These are phyloP conservation scores for Myxocyprinus asiaticus DNA, from an alignment of 2,113 vertebrate species.

Conservation along the genomic window DNA sequence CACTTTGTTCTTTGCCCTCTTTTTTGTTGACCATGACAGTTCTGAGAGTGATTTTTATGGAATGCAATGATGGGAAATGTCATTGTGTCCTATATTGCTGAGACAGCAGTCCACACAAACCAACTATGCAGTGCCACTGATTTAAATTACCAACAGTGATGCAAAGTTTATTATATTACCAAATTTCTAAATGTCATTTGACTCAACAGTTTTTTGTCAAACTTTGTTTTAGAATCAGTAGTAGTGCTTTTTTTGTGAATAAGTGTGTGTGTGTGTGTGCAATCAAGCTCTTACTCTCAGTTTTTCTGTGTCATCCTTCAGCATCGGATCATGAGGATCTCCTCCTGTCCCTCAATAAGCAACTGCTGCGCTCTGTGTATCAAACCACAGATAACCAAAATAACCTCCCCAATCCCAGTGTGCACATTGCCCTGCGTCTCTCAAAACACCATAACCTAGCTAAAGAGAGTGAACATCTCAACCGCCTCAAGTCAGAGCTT, in stretches of 20 bases:
- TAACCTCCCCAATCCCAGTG: slow-evolving; percentile 79
- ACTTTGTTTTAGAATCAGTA: too few relatives aligned
- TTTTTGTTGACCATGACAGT: not conserved
- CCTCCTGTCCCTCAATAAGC: slow-evolving; percentile 70
- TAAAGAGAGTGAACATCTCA: slow-evolving; percentile 76
- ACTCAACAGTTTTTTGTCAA: too few relatives aligned
- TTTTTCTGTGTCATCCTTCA: slow-evolving; percentile 61
- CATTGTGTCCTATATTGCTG: slow-evolving; percentile 24
- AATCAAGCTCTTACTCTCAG: not conserved
- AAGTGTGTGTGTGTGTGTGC: not conserved
- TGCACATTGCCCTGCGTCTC: slow-evolving; percentile 87
- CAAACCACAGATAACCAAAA: slow-evolving; percentile 23
- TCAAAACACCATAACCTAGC: slow-evolving; percentile 73
- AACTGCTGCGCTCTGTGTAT: slow-evolving; percentile 74
- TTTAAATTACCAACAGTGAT: too few relatives aligned
- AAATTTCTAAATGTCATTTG: too few relatives aligned
- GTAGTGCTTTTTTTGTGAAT: not conserved
- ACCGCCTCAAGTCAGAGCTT: slow-evolving; percentile 71
- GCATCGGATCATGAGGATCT: slow-evolving; percentile 60
- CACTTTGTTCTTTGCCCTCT: slow-evolving; percentile 32
- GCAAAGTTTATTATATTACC: too few relatives aligned
- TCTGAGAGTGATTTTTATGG: slow-evolving; percentile 12
- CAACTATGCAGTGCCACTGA: too few relatives aligned
- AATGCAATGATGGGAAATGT: not conserved
- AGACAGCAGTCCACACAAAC: slow-evolving; percentile 43